Percentiles rank a stretch among this genome's conserved stretches.
These are phyloP conservation scores for Synodontis membranacea DNA, from an alignment of 2,113 vertebrate species.

Conservation along the genomic window DNA sequence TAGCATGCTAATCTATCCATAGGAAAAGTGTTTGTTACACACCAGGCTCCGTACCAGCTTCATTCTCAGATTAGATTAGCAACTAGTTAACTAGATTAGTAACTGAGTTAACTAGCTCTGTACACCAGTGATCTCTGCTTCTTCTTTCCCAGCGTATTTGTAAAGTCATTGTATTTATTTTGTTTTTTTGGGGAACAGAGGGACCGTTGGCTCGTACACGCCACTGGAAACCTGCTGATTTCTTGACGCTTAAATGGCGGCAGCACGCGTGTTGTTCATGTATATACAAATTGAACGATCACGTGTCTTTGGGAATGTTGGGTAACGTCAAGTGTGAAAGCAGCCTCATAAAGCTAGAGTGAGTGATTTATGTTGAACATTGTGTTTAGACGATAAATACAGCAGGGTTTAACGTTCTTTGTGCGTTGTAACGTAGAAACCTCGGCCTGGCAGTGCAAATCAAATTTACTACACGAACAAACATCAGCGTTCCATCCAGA, in stretches of 20 bases:
- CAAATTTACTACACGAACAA: neutral
- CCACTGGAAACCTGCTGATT: no score
- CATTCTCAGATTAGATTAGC: neutral
- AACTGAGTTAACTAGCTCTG: neutral
- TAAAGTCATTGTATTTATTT: no score
- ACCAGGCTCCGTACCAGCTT: no score
- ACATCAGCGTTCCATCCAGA: neutral
- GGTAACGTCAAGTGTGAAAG: neutral
- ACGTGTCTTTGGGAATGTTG: neutral
- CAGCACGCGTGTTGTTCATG: neutral
- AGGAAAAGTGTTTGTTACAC: neutral
- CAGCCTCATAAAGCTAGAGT: neutral
- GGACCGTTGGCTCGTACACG: no score
- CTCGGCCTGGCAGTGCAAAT: constrained; percentile 32
- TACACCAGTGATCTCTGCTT: neutral
- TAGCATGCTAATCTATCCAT: neutral
- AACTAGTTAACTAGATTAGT: neutral
- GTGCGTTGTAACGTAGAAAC: neutral
- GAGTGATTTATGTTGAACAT: neutral
- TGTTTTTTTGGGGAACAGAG: no score
- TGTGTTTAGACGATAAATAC: neutral
- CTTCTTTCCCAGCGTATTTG: neutral
- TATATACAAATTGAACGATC: neutral
- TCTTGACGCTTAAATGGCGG: neutral
- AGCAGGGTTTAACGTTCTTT: neutral